A percentile compares a stretch with the other conserved stretches of the same genome.
Evolutionary conservation across 35 echinoderm and acorn worm species (phyloP).

Genomic region (Chiridota heheva): DNA sequence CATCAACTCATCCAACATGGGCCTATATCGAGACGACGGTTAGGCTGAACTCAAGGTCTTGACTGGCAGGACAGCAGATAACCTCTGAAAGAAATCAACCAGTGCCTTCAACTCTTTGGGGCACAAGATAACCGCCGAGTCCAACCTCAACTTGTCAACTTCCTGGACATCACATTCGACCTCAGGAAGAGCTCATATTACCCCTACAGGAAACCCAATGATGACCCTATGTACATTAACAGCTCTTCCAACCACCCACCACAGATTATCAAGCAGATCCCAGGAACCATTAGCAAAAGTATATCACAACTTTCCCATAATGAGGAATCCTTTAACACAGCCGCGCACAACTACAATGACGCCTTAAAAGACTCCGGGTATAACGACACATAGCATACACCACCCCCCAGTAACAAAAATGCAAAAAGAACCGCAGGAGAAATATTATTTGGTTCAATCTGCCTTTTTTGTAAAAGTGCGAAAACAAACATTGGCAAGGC

Average conservation of each 20-base stretch:
- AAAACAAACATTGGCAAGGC: too few species aligned
- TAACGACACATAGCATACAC: too few species aligned
- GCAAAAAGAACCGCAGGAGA: too few species aligned
- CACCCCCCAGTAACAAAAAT: too few species aligned
- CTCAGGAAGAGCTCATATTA: not conserved
- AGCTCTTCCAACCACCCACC: constrained; percentile 23
- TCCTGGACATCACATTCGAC: constrained; percentile 30
- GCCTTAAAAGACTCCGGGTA: constrained; percentile 18
- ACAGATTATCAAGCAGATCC: too few species aligned
- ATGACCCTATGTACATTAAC: constrained; percentile 35
- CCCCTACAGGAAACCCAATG: constrained; percentile 28
- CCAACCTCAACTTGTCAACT: not conserved
- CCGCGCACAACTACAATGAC: not conserved
- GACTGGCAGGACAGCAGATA: constrained; percentile 5
- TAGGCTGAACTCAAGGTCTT: not conserved
- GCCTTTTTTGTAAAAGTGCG: too few species aligned
- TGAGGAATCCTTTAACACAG: not conserved
- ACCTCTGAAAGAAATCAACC: constrained; percentile 1
- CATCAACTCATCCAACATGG: not conserved
- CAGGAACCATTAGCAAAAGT: constrained; percentile 4
- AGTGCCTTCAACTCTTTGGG: not conserved
- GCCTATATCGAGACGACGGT: constrained; percentile 3
- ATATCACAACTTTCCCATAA: constrained; percentile 25
- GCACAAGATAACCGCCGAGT: too few species aligned
- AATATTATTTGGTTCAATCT: too few species aligned